Percentiles rank a stretch among this genome's conserved stretches.
phyloP scores from a whole-genome alignment of 1,140 invertebrate species.

The Acyrthosiphon pisum region DNA sequence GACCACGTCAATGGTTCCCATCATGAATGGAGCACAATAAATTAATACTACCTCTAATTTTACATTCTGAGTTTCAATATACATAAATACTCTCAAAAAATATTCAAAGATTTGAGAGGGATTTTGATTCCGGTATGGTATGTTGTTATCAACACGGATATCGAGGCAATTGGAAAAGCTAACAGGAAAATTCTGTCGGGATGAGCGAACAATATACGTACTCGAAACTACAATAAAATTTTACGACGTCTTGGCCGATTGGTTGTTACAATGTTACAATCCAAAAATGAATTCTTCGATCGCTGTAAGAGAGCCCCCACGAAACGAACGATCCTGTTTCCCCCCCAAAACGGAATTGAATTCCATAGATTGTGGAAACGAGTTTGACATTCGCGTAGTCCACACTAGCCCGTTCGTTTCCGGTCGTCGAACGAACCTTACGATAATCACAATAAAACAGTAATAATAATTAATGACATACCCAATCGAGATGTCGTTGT shows the following conservation, averaged over 20 bases:
- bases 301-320: background rate
- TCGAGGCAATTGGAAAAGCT: background rate
- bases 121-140: background rate
- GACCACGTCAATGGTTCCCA: background rate
- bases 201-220: background rate
- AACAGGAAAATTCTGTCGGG: background rate
- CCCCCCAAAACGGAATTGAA: background rate
- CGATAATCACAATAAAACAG: background rate
- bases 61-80: background rate
- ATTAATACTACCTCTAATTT: background rate
- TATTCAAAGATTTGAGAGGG: background rate
- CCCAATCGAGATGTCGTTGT: background rate
- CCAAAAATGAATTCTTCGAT: background rate
- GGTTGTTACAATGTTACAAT: background rate
- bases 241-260: background rate
- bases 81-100: background rate
- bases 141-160: background rate
- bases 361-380: background rate
- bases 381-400: background rate
- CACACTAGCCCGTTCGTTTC: background rate
- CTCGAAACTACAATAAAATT: background rate
- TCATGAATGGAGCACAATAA: background rate
- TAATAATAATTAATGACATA: constrained; percentile 22
- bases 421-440: background rate
- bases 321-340: background rate